These are phyloP conservation scores for Nothura maculosa DNA, from an alignment of 2,797 vertebrate genomes.

Conservation along the genomic window DNA sequence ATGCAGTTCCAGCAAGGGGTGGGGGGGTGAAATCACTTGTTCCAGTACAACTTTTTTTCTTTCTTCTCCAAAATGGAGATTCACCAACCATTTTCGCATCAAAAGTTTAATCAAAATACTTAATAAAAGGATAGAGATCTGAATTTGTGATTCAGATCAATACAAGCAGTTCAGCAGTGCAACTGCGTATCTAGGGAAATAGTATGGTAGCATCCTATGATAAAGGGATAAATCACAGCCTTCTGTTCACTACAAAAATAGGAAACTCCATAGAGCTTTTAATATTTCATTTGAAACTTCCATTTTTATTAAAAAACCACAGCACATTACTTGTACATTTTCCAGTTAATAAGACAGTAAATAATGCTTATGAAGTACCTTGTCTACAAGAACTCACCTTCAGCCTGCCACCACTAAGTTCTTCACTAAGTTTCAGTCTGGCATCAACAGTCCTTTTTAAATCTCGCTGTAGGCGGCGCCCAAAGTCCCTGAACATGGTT, in stretches of 20 bases:
- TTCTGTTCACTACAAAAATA: not conserved
- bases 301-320: not conserved
- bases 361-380: not conserved
- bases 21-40: no score
- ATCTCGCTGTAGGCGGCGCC: conserved; percentile 96
- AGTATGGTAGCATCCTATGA: not conserved
- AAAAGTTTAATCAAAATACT: no score
- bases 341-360: not conserved
- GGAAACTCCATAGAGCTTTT: not conserved
- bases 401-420: conserved; percentile 95
- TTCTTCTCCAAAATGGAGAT: not conserved
- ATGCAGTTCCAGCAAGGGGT: not conserved
- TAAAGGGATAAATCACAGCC: not conserved
- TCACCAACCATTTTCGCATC: not conserved
- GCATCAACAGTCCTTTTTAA: conserved; percentile 97
- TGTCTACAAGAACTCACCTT: conserved; percentile 84
- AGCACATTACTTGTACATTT: not conserved
- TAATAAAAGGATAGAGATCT: no score
- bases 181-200: not conserved
- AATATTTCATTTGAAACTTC: not conserved
- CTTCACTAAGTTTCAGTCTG: conserved; percentile 95
- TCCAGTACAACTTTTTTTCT: not conserved
- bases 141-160: not conserved
- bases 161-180: not conserved
- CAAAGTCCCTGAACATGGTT: conserved; percentile 99